A percentile compares a stretch with the other conserved stretches of the same genome.
phyloP scores from a whole-genome alignment of 2,888 invertebrate genomes.

The Stratiomys singularior region DNA sequence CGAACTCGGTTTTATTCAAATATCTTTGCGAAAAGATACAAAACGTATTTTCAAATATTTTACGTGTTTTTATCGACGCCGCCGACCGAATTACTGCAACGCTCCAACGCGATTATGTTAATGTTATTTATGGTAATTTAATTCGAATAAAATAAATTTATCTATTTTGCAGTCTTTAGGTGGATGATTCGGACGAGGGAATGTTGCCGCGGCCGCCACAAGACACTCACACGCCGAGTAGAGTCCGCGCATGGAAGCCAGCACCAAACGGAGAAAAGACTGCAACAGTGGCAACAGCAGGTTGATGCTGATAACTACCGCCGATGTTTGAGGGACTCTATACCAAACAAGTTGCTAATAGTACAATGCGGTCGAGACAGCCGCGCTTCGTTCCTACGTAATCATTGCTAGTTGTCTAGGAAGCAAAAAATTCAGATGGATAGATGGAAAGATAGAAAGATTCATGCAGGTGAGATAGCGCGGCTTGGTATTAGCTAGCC shows the following conservation, averaged over 20 bases:
- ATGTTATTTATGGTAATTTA: constrained; percentile 6
- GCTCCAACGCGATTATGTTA: neutral
- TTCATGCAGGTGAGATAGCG: neutral
- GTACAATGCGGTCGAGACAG: neutral
- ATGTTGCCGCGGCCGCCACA: neutral
- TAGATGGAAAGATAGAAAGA: constrained; percentile 7
- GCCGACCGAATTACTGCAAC: neutral
- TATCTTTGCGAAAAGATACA: neutral
- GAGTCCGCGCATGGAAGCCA: neutral
- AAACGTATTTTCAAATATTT: constrained; percentile 4
- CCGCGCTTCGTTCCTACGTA: neutral
- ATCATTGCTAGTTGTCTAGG: constrained; percentile 26
- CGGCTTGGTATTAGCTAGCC: neutral
- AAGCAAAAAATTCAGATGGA: neutral
- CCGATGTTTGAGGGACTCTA: neutral
- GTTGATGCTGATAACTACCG: neutral
- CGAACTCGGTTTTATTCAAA: neutral
- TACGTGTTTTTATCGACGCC: neutral
- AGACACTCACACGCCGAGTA: neutral
- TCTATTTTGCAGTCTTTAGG: neutral
- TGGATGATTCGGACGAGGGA: no score
- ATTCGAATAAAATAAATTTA: constrained; percentile 16
- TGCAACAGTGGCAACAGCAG: neutral
- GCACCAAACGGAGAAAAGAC: neutral
- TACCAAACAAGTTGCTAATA: constrained; percentile 13